phyloP scores from a whole-genome alignment of 1,140 invertebrate genomes.

The Heliothis virescens region DNA sequence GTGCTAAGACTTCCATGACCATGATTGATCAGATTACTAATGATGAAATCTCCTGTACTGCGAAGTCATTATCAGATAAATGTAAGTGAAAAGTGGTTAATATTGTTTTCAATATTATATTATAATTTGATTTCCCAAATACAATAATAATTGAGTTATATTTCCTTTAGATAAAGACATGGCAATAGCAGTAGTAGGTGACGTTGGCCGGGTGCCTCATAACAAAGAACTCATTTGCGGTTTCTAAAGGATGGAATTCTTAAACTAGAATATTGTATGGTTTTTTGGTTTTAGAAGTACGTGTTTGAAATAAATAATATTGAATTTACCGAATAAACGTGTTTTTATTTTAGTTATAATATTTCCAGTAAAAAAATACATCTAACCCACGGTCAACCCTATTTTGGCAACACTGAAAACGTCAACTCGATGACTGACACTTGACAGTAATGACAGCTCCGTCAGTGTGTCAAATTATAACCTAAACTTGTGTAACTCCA shows the following conservation, averaged over 20 bases:
- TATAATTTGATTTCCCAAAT: background rate
- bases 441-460: background rate
- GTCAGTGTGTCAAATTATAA: background rate
- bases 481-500: background rate
- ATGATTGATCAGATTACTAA: conserved; percentile 61
- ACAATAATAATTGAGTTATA: background rate
- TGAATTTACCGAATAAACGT: no score
- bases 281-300: background rate
- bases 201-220: conserved; percentile 65
- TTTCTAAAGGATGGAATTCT: no score
- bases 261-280: background rate
- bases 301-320: background rate
- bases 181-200: conserved; percentile 72
- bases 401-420: no score
- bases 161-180: conserved; percentile 62
- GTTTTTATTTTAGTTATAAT: background rate
- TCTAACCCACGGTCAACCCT: no score
- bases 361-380: background rate
- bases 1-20: conserved; percentile 44
- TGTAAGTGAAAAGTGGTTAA: conserved; percentile 52
- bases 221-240: conserved; percentile 56
- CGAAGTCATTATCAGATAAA: conserved; percentile 55
- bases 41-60: conserved; percentile 61
- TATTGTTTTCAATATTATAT: background rate
- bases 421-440: background rate